phyloP scores from a whole-genome alignment of 2,888 invertebrate genomes.

The Tanypteryx hageni region DNA sequence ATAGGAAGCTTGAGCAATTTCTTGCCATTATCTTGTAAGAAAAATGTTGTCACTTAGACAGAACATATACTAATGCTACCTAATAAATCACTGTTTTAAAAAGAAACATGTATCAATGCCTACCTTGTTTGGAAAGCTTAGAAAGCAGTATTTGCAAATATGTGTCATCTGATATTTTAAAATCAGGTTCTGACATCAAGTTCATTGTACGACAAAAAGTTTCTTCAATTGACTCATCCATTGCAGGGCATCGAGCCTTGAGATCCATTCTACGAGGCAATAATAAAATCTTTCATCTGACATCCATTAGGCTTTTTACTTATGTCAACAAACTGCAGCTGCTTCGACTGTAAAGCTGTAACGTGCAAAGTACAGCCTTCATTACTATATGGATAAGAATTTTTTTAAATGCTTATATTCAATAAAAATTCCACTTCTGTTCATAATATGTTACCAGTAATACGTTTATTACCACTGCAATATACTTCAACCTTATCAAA shows the following conservation, averaged over 20 bases:
- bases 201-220: slow-evolving; percentile 39
- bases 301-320: not conserved
- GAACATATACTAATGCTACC: not conserved
- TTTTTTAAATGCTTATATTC: too few relatives aligned
- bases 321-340: not conserved
- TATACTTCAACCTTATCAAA: not conserved
- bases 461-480: too few relatives aligned
- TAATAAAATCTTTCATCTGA: not conserved
- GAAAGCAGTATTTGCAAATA: slow-evolving; percentile 53
- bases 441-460: too few relatives aligned
- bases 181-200: not conserved
- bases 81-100: not conserved
- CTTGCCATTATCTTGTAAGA: slow-evolving; percentile 45
- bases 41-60: not conserved
- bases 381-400: too few relatives aligned
- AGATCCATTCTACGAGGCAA: not conserved
- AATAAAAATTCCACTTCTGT: too few relatives aligned
- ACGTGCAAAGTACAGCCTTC: not conserved
- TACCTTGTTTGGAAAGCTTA: slow-evolving; percentile 46
- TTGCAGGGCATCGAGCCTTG: not conserved
- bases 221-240: slow-evolving; percentile 30
- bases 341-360: not conserved
- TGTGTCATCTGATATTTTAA: slow-evolving; percentile 58
- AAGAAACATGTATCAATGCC: not conserved
- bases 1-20: slow-evolving; percentile 46